Conservation (phyloP, 1,140 invertebrate species). For the Ptiloglossa arizonensis region DNA sequence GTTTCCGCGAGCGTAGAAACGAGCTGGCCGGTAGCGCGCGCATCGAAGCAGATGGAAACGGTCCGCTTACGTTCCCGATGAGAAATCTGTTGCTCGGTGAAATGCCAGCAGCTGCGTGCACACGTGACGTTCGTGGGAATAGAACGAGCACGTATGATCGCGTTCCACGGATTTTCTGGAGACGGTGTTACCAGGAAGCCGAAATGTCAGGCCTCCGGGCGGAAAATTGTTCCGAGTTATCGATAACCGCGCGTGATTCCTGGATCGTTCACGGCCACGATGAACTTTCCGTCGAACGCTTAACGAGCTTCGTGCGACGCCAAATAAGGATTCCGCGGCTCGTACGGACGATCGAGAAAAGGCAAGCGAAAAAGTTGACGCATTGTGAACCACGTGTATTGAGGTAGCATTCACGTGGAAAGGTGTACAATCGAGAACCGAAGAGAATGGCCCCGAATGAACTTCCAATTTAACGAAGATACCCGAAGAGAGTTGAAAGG, state of each 20-base stretch:
- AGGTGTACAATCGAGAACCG: no score
- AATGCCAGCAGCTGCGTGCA: conserved; percentile 44
- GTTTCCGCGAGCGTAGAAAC: conserved; percentile 14
- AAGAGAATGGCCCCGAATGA: no score
- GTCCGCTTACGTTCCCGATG: conserved; percentile 40
- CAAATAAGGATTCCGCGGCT: conserved; percentile 40
- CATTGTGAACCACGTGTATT: background rate
- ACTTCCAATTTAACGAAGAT: no score
- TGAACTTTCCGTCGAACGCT: conserved; percentile 40
- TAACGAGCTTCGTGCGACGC: conserved; percentile 44
- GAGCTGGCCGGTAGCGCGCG: no score
- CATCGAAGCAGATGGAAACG: conserved; percentile 36
- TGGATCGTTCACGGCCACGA: background rate
- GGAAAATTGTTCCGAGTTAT: conserved; percentile 19
- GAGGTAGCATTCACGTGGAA: no score
- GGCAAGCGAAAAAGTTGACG: conserved; percentile 36
- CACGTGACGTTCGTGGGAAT: conserved; percentile 40
- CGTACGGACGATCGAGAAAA: conserved; percentile 22
- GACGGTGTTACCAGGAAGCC: background rate
- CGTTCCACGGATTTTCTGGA: background rate
- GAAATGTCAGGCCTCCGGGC: background rate
- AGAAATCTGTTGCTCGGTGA: conserved; percentile 49
- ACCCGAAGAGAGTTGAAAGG: no score
- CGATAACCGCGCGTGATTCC: background rate
- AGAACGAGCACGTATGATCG: background rate